These are phyloP conservation scores for Ophion ventricosus DNA, from an alignment of 2,888 invertebrate genomes.

Conservation along the genomic window DNA sequence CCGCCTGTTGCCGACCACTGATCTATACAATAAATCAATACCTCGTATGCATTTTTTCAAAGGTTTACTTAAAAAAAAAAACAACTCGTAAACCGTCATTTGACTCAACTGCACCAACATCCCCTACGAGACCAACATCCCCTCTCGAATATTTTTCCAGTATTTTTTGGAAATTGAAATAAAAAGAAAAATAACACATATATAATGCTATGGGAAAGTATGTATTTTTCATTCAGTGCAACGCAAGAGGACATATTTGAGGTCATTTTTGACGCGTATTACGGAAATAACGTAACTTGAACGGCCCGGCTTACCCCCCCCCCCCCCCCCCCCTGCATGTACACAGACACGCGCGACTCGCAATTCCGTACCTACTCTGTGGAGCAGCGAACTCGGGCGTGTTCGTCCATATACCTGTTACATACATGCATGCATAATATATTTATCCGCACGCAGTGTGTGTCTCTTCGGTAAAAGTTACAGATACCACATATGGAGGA, in stretches of 20 bases:
- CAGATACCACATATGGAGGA: constrained; percentile 49
- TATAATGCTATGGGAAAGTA: not conserved
- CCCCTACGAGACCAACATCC: too few relatives aligned
- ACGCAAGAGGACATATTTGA: not conserved
- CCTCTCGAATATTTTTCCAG: too few relatives aligned
- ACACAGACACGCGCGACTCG: not conserved
- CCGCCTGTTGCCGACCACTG: too few relatives aligned
- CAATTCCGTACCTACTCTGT: constrained; percentile 14
- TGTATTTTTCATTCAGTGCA: not conserved
- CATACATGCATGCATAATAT: constrained; percentile 45
- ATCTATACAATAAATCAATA: too few relatives aligned
- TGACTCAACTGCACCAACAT: too few relatives aligned
- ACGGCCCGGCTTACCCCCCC: constrained; percentile 20
- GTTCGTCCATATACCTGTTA: constrained; percentile 47
- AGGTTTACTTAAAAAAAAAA: too few relatives aligned
- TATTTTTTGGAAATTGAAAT: too few relatives aligned
- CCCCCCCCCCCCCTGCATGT: not conserved
- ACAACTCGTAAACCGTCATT: too few relatives aligned
- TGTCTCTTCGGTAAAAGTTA: constrained; percentile 47
- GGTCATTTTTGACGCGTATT: constrained; percentile 44
- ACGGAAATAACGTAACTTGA: constrained; percentile 46
- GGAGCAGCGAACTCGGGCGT: constrained; percentile 48
- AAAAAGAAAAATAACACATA: too few relatives aligned
- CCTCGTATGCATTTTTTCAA: too few relatives aligned
- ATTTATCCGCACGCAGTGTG: constrained; percentile 63